A percentile compares a stretch with the other conserved stretches of the same genome.
Evolutionary conservation across 2,888 invertebrate genomes (phyloP).

Genomic region (Stegophylla sp.): DNA sequence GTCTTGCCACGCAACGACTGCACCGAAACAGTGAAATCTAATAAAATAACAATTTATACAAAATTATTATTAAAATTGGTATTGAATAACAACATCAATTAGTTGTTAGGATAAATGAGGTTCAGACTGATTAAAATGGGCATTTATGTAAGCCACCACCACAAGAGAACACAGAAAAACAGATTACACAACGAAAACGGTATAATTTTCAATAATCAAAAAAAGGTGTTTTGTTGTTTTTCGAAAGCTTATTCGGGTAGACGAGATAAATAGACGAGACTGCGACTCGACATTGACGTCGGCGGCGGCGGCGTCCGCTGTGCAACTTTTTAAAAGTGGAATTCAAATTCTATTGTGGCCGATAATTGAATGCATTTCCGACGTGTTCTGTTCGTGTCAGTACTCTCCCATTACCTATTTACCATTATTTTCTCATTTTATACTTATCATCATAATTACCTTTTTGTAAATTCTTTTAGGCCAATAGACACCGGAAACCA

Average conservation of each 20-base stretch:
- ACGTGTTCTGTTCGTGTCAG: conserved; percentile 39
- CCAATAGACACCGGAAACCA: background rate
- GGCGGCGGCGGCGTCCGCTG: background rate
- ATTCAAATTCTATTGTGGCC: conserved; percentile 44
- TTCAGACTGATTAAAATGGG: too few relatives aligned
- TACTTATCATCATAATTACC: background rate
- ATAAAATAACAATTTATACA: too few relatives aligned
- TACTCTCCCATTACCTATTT: background rate
- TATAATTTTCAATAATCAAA: conserved; percentile 21
- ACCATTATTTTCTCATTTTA: conserved; percentile 4
- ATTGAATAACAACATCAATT: too few relatives aligned
- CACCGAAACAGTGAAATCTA: too few relatives aligned
- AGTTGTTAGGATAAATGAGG: too few relatives aligned
- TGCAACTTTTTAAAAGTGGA: conserved; percentile 28
- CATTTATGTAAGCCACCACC: too few relatives aligned
- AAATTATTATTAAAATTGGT: too few relatives aligned
- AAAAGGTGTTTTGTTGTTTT: conserved; percentile 6
- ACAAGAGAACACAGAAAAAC: background rate
- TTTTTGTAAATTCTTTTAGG: background rate
- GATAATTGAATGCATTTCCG: conserved; percentile 45
- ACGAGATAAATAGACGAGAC: background rate
- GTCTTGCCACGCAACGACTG: too few relatives aligned
- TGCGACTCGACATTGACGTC: background rate
- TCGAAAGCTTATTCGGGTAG: conserved; percentile 23
- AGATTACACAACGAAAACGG: background rate